A percentile compares a stretch with the other conserved stretches of the same genome.
Evolutionary conservation across 1,140 invertebrate genomes (phyloP).

Genomic region (Mamestra configurata): DNA sequence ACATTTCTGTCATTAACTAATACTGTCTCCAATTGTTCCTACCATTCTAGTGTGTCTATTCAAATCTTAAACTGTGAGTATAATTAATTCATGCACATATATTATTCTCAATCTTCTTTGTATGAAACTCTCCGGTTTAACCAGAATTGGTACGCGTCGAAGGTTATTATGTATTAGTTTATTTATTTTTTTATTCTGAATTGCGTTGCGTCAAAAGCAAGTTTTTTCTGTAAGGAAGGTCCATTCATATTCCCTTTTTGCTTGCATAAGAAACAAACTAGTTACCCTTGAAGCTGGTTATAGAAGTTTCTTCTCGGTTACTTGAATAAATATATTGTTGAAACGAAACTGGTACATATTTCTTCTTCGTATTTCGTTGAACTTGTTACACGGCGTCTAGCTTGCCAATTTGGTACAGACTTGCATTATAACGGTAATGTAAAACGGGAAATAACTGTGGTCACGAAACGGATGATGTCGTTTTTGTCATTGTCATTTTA

Average conservation of each 20-base stretch:
- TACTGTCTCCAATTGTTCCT: conserved; percentile 46
- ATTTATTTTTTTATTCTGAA: conserved; percentile 11
- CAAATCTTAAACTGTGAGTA: conserved; percentile 28
- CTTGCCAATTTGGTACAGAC: conserved; percentile 58
- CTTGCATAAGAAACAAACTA: conserved; percentile 10
- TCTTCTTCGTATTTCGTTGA: conserved; percentile 43
- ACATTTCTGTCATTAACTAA: conserved; percentile 57
- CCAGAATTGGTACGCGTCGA: conserved; percentile 36
- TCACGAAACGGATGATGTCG: conserved; percentile 67
- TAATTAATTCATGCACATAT: background rate
- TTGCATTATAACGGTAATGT: conserved; percentile 64
- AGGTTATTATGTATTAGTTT: conserved; percentile 12
- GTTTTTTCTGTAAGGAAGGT: conserved; percentile 33
- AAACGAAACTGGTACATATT: conserved; percentile 35
- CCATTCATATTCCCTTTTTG: conserved; percentile 20
- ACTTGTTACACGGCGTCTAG: conserved; percentile 44
- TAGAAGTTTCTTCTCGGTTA: background rate
- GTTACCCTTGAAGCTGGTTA: conserved; percentile 16
- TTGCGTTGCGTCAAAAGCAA: conserved; percentile 18
- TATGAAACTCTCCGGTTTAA: conserved; percentile 26
- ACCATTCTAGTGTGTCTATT: conserved; percentile 7
- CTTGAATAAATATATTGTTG: background rate
- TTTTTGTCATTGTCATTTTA: conserved; percentile 64
- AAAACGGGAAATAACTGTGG: conserved; percentile 64
- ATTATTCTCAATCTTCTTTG: background rate